Percentiles rank a stretch among this genome's conserved stretches.
Conservation (phyloP, 2,113 vertebrate species). For the Phocoena sinus region DNA sequence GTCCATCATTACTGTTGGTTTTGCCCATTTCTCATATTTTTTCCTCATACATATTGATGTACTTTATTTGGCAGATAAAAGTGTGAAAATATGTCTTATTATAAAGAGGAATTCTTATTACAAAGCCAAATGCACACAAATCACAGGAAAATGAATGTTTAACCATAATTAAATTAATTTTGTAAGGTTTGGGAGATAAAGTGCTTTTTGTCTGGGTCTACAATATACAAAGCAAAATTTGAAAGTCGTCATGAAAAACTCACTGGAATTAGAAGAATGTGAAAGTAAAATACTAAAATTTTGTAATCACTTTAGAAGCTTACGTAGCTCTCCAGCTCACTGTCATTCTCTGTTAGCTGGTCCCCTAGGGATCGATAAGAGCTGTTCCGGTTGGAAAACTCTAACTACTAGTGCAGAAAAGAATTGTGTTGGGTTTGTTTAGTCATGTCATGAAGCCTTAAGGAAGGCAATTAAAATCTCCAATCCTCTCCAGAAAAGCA, state of each 20-base stretch:
- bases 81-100: not conserved
- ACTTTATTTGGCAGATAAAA: not conserved
- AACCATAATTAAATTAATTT: not conserved
- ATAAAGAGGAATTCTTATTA: not conserved
- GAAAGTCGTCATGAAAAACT: not conserved
- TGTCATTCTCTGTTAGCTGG: constrained; percentile 32
- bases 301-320: not conserved
- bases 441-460: constrained; percentile 28
- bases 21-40: constrained; percentile 5
- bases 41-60: not conserved
- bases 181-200: not conserved
- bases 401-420: constrained; percentile 55
- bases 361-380: constrained; percentile 27
- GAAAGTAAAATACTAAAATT: constrained; percentile 18
- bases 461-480: constrained; percentile 48
- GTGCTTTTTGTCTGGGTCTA: not conserved
- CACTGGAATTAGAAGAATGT: not conserved
- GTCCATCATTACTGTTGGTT: not conserved
- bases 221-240: not conserved
- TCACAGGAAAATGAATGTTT: not conserved
- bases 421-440: constrained; percentile 53
- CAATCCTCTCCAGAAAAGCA: constrained; percentile 33
- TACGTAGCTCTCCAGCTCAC: not conserved
- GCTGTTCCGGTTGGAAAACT: constrained; percentile 40
- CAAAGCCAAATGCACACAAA: not conserved